A percentile compares a stretch with the other conserved stretches of the same genome.
phyloP scores from a whole-genome alignment of 1,140 invertebrate species.

The Scylla paramamosain region DNA sequence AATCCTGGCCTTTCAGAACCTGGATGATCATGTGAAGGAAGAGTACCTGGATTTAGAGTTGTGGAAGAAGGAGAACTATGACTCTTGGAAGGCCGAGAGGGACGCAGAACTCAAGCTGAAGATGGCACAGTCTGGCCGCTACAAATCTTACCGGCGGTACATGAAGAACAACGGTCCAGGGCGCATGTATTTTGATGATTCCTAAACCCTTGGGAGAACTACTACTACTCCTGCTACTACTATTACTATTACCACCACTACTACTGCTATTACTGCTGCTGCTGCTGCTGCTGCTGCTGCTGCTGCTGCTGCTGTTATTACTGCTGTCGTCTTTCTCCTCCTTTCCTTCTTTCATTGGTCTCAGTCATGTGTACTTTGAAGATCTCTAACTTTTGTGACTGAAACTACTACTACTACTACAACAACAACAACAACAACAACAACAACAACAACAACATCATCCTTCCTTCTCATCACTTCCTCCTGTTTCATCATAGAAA shows the following conservation, averaged over 20 bases:
- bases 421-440: too few relatives aligned
- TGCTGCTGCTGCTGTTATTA: too few relatives aligned
- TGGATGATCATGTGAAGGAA: slow-evolving; percentile 88
- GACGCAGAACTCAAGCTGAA: slow-evolving; percentile 91
- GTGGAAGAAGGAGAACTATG: slow-evolving; percentile 91
- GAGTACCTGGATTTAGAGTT: slow-evolving; percentile 88
- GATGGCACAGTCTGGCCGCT: slow-evolving; percentile 88
- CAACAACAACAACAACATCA: too few relatives aligned
- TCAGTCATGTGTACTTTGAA: too few relatives aligned
- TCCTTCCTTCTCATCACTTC: too few relatives aligned
- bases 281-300: too few relatives aligned
- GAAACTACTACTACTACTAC: too few relatives aligned
- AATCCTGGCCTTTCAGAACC: slow-evolving; percentile 80
- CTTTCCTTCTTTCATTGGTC: too few relatives aligned
- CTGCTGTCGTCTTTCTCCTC: too few relatives aligned
- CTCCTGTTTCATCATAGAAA: too few relatives aligned
- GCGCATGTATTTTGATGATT: slow-evolving; percentile 90
- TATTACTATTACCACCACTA: neutral
- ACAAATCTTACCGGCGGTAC: slow-evolving; percentile 89
- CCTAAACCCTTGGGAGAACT: slow-evolving; percentile 19
- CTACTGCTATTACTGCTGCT: neutral
- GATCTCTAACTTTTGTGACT: too few relatives aligned
- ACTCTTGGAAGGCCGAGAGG: slow-evolving; percentile 88
- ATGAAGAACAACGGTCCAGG: slow-evolving; percentile 90
- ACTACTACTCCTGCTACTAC: neutral